A percentile compares a stretch with the other conserved stretches of the same genome.
These are phyloP conservation scores for Nannobrachium achirus DNA, from an alignment of 2,113 vertebrate genomes.

Conservation along the genomic window DNA sequence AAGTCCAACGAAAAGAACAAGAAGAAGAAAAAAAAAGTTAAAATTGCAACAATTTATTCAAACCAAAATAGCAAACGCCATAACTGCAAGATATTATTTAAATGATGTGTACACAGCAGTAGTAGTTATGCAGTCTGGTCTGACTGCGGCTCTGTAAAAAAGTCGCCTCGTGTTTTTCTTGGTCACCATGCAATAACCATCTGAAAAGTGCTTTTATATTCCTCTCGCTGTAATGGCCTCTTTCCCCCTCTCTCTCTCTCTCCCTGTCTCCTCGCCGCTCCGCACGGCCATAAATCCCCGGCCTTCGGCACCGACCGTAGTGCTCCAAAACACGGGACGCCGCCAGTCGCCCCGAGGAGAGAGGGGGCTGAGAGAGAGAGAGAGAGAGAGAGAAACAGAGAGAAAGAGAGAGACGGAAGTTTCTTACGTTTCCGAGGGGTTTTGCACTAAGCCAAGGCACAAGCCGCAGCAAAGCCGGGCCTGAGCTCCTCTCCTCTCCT, in stretches of 20 bases:
- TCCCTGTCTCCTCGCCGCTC: constrained; percentile 13
- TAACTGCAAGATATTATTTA: constrained; percentile 34
- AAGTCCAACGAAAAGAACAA: constrained; percentile 27
- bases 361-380: too few relatives aligned
- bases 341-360: too few relatives aligned
- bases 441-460: constrained; percentile 44
- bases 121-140: constrained; percentile 53
- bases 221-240: constrained; percentile 49
- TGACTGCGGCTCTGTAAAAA: constrained; percentile 36
- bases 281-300: constrained; percentile 54
- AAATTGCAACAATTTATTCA: constrained; percentile 25
- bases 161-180: constrained; percentile 61
- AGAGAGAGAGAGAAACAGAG: too few relatives aligned
- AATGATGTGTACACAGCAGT: constrained; percentile 43
- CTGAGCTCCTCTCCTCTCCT: constrained; percentile 31
- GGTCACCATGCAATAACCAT: constrained; percentile 57
- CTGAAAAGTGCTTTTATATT: constrained; percentile 57
- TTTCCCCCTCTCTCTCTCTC: constrained; percentile 21
- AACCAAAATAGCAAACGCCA: constrained; percentile 37
- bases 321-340: constrained; percentile 16
- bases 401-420: constrained; percentile 46
- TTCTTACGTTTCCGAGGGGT: constrained; percentile 42
- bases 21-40: too few relatives aligned
- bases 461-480: constrained; percentile 37
- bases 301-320: constrained; percentile 30